Evolutionary conservation across 2,113 vertebrate species (phyloP).

Genomic region (Cercopithecus mona): DNA sequence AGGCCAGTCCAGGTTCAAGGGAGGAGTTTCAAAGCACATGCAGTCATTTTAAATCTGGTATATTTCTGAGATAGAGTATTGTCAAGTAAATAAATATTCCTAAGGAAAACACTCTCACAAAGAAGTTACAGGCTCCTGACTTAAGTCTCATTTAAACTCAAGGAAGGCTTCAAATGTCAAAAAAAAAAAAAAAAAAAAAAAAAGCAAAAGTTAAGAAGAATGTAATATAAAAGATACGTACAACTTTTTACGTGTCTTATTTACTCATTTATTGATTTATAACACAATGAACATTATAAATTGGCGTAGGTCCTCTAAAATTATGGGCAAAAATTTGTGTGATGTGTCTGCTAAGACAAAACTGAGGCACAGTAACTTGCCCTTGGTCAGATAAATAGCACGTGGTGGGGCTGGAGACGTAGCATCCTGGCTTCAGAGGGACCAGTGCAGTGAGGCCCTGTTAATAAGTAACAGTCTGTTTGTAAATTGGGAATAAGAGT

Average conservation of each 20-base stretch:
- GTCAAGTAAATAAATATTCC: neutral
- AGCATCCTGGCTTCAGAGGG: neutral
- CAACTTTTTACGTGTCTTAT: neutral
- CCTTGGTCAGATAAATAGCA: neutral
- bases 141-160: neutral
- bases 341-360: neutral
- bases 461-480: neutral
- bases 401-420: neutral
- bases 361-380: neutral
- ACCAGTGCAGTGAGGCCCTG: neutral
- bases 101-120: neutral
- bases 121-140: neutral
- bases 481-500: neutral
- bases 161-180: neutral
- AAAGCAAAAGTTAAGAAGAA: neutral
- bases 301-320: conserved; percentile 26
- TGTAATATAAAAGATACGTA: neutral
- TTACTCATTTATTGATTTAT: neutral
- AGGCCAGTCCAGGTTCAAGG: neutral
- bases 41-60: neutral
- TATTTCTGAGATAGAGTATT: neutral
- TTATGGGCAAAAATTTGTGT: neutral
- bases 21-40: neutral
- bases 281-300: neutral
- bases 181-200: neutral